Percentiles rank a stretch among this genome's conserved stretches.
phyloP scores from a whole-genome alignment of 2,113 vertebrate species.

The Heteronetta atricapilla region DNA sequence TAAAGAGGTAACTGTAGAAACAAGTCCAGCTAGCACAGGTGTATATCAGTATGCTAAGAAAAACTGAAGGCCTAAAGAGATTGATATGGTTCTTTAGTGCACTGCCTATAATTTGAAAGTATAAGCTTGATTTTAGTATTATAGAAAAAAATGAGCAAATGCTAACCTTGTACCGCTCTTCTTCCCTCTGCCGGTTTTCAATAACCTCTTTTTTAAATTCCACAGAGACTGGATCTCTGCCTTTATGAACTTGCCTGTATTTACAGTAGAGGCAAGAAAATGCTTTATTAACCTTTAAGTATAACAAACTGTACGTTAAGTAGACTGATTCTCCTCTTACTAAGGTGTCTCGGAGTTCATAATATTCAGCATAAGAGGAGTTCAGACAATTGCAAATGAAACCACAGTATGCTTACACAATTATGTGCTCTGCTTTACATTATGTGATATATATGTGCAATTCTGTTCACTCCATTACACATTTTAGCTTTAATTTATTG shows the following conservation, averaged over 20 bases:
- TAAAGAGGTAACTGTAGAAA: neutral
- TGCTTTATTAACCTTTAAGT: neutral
- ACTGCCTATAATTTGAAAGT: neutral
- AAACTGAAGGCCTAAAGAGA: neutral
- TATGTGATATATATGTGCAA: neutral
- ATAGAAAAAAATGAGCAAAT: neutral
- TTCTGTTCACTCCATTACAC: neutral
- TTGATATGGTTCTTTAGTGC: neutral
- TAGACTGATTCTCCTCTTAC: neutral
- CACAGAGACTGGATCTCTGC: slow-evolving; percentile 78
- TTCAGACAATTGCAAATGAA: neutral
- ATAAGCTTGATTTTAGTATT: neutral
- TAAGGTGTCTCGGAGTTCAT: neutral
- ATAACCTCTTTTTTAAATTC: slow-evolving; percentile 72
- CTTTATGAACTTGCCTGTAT: slow-evolving; percentile 84
- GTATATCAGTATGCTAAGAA: neutral
- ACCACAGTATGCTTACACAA: neutral
- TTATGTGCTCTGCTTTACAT: neutral
- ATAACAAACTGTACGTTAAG: too few species aligned
- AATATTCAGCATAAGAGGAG: neutral
- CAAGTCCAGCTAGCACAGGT: neutral
- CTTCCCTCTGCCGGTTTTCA: slow-evolving; percentile 74
- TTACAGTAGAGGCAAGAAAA: slow-evolving; percentile 13
- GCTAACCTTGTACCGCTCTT: slow-evolving; percentile 81
- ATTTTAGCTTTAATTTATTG: neutral